These are phyloP conservation scores for Salvator merianae DNA, from an alignment of 2,113 vertebrate genomes.

Conservation along the genomic window DNA sequence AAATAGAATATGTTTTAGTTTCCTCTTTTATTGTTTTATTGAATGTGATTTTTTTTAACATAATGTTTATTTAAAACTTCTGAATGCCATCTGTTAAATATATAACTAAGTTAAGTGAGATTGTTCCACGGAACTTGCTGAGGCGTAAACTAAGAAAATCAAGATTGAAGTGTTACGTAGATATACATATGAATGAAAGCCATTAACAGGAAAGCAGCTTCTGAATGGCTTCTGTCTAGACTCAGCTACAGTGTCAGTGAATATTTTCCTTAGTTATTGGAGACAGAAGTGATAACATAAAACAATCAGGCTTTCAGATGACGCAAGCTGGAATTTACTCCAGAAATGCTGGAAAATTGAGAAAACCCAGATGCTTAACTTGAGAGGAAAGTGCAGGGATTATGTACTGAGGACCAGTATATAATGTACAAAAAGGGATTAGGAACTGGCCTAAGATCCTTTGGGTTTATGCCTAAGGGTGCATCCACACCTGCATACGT, in stretches of 20 bases:
- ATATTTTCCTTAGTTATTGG: background rate
- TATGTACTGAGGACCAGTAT: too few relatives aligned
- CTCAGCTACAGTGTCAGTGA: background rate
- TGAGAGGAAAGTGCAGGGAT: background rate
- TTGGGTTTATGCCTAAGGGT: too few relatives aligned
- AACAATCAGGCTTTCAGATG: background rate
- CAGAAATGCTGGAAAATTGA: background rate
- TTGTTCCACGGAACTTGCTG: background rate
- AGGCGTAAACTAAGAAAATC: background rate
- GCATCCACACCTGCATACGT: too few relatives aligned
- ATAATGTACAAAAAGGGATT: background rate
- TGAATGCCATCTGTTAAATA: background rate
- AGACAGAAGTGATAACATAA: constrained; percentile 7
- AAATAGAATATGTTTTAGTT: background rate
- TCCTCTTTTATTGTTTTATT: background rate
- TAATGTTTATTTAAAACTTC: background rate
- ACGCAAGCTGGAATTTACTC: background rate
- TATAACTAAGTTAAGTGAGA: background rate
- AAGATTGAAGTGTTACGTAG: background rate
- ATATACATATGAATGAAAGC: background rate
- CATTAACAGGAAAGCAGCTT: background rate
- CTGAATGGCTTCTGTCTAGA: background rate
- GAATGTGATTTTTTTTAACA: background rate
- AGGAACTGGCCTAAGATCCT: background rate
- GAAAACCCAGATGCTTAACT: background rate